Base-by-base conservation (phyloP, 2,113 vertebrate species). In the Willisornis vidua region DNA sequence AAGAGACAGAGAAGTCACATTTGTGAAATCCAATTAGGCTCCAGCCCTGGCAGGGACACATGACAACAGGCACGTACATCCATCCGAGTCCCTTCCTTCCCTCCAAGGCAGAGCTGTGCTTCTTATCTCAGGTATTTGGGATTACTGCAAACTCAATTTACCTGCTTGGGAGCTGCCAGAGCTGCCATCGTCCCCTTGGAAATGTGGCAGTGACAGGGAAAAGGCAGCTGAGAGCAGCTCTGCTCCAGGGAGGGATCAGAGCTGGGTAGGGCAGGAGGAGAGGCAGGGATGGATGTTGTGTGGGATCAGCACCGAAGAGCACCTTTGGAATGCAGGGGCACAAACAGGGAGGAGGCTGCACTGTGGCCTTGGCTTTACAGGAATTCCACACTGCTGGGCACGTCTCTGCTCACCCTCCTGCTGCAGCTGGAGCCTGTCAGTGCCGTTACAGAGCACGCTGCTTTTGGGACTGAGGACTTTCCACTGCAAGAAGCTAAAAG, bases 11-110 rank as follows among this genome's bases (percentile, higher is more conserved):
- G 72, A 77, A 92, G 90, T 71, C 52, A 58, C 90, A 86, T 83
- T 95, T 90, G 83, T 77, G 86, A 88, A 96, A 96, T 94, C 93
- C 89, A 93, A 70, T 89, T 94, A 96, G 35, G 63, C 81, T 75
- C 12, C 74, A 51, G 71, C 72, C 49, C 77, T 26, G 85, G 93
- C 91, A 89, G 71, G 54, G 75, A 61, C 85, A 52, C 25, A 25
- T 49, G 87, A 25, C 85, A 33, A 1, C 25, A 83, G 63, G 78
- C 89, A 89, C 13, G 19, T 94, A 59, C 43, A 6, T 63, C 63
- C 81, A 26, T 3, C 54, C 12, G 12, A 86, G 82, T 68, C 58
- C 67, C 62, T 55, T 51, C 92, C 89, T 45, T 59, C 72, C 48
- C 63, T 49, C 79, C 29, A 3, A 0, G 35, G 90, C 75, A 91